Evolutionary conservation across 2,113 vertebrate genomes (phyloP).

Genomic region (Vombatus ursinus): DNA sequence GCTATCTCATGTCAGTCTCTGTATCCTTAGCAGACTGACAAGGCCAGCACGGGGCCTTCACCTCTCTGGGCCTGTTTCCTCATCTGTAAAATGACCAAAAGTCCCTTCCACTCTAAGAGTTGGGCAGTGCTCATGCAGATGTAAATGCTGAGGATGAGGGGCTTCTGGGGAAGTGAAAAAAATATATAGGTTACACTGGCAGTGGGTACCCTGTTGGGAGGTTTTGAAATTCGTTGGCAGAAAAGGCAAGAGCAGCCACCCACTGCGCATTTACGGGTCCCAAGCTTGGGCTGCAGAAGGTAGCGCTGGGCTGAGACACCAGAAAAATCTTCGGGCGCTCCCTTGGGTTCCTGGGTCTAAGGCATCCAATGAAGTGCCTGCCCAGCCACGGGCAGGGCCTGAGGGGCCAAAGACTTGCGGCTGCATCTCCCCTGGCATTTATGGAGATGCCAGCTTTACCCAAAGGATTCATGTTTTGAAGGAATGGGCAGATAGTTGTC

Average conservation of each 20-base stretch:
- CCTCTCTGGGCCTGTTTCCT: no score
- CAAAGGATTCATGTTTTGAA: neutral
- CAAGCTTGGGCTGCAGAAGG: neutral
- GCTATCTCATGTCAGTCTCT: neutral
- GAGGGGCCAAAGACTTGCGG: neutral
- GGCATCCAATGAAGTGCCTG: neutral
- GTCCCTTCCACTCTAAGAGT: slow-evolving; percentile 42
- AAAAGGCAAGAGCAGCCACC: neutral
- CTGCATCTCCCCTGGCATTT: neutral
- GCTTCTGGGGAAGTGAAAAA: neutral
- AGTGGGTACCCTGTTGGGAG: neutral
- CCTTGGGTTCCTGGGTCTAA: neutral
- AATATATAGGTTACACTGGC: neutral
- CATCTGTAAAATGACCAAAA: no score
- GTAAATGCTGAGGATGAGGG: neutral
- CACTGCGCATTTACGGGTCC: slow-evolving; percentile 12
- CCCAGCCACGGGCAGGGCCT: neutral
- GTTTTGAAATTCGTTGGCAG: slow-evolving; percentile 17
- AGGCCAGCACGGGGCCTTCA: no score
- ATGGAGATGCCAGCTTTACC: neutral
- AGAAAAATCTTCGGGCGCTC: neutral
- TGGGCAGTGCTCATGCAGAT: neutral
- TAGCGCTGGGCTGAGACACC: neutral
- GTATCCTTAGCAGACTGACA: no score
- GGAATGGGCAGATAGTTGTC: no score